Evolutionary conservation across 2,113 vertebrate species (phyloP).

Genomic region (Petaurus breviceps): DNA sequence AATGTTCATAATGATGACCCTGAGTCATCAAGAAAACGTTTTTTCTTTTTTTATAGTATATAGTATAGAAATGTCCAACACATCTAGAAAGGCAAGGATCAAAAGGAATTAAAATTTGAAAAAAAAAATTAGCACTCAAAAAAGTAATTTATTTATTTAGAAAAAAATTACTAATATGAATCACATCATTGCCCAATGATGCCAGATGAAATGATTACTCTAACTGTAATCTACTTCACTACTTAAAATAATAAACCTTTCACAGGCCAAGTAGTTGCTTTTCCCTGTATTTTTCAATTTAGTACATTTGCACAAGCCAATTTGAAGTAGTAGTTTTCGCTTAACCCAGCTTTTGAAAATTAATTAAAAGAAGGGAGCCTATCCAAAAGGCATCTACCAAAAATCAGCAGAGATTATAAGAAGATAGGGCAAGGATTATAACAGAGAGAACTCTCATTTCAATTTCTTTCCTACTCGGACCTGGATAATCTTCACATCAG

Average conservation of each 20-base stretch:
- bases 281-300: neutral
- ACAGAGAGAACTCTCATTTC: neutral
- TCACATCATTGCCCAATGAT: neutral
- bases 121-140: conserved; percentile 37
- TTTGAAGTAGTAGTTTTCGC: neutral
- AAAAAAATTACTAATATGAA: neutral
- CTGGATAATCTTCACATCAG: conserved; percentile 94
- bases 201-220: neutral
- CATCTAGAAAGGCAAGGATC: neutral
- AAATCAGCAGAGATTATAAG: conserved; percentile 25
- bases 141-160: neutral
- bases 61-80: neutral
- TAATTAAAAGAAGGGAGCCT: conserved; percentile 41
- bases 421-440: conserved; percentile 4
- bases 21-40: neutral
- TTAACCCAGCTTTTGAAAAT: neutral
- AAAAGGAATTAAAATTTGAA: neutral
- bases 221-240: conserved; percentile 24
- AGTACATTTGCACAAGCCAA: neutral
- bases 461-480: conserved; percentile 76
- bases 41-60: neutral
- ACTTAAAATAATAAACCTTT: conserved; percentile 18
- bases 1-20: neutral
- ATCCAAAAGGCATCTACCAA: conserved; percentile 35
- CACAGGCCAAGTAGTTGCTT: neutral